Conservation (phyloP, 2,113 vertebrate genomes). For the Kryptolebias marmoratus region DNA sequence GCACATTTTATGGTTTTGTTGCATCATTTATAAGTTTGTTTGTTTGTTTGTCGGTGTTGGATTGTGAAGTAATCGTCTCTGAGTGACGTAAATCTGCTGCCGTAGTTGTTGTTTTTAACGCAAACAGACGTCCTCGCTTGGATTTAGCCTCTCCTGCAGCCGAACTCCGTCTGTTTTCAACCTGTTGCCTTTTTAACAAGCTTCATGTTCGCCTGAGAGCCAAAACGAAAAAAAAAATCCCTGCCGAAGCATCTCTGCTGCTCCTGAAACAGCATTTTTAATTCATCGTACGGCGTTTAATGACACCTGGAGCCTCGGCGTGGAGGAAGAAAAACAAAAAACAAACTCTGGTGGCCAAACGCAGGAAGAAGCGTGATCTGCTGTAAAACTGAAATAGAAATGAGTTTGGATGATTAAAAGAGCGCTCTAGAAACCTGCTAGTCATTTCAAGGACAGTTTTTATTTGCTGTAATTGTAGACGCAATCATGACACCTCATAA, state of each 20-base stretch:
- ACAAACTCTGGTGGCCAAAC: slow-evolving; percentile 41
- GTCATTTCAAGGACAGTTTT: slow-evolving; percentile 62
- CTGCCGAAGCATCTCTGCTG: not conserved
- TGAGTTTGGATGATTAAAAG: slow-evolving; percentile 43
- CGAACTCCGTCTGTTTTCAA: slow-evolving; percentile 33
- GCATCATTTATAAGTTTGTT: too few relatives aligned
- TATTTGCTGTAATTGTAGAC: slow-evolving; percentile 59
- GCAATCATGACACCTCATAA: slow-evolving; percentile 75
- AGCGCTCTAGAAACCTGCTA: slow-evolving; percentile 60
- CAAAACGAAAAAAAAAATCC: too few relatives aligned
- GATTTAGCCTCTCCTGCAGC: slow-evolving; percentile 45
- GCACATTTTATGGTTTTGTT: too few relatives aligned
- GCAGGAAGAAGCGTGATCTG: slow-evolving; percentile 45
- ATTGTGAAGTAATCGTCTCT: too few relatives aligned
- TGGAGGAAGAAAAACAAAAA: slow-evolving; percentile 43
- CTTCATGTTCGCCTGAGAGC: slow-evolving; percentile 26
- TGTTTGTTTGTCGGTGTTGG: too few relatives aligned
- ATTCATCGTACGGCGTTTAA: slow-evolving; percentile 59
- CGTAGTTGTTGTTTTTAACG: not conserved
- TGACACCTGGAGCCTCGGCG: slow-evolving; percentile 26
- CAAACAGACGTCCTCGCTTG: slow-evolving; percentile 62
- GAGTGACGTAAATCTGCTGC: too few relatives aligned
- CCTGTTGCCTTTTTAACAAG: slow-evolving; percentile 63
- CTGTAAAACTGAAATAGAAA: slow-evolving; percentile 61
- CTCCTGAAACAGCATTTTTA: slow-evolving; percentile 1